Percentiles rank a stretch among this genome's conserved stretches.
Evolutionary conservation across 2,888 invertebrate genomes (phyloP).

Genomic region (Pachycephus smyrnensis): DNA sequence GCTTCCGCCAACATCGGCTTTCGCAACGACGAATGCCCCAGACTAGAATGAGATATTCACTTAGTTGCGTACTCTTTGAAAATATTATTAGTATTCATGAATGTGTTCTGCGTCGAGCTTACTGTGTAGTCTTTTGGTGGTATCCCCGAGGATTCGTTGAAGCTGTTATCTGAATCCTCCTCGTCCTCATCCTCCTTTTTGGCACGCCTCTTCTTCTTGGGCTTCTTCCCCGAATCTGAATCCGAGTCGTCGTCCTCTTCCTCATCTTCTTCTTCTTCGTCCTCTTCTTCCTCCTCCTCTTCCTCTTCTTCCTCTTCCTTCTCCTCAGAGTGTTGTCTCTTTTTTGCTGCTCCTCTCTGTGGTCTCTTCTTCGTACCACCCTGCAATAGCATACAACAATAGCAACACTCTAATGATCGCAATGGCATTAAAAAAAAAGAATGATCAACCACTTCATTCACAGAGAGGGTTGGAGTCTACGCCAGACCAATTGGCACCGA

Average conservation of each 20-base stretch:
- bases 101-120: constrained; percentile 11
- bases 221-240: constrained; percentile 57
- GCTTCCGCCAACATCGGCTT: constrained; percentile 68
- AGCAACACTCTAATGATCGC: neutral
- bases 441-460: neutral
- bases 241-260: constrained; percentile 62
- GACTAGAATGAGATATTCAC: constrained; percentile 61
- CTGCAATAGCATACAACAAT: constrained; percentile 31
- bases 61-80: neutral
- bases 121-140: constrained; percentile 64
- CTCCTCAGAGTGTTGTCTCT: constrained; percentile 62
- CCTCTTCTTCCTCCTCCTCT: constrained; percentile 61
- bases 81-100: neutral
- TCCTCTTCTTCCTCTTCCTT: constrained; percentile 48
- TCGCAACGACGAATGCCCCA: constrained; percentile 72
- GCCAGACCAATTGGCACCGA: neutral
- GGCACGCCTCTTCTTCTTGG: constrained; percentile 47
- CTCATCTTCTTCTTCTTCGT: constrained; percentile 57
- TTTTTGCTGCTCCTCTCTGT: constrained; percentile 58
- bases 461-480: neutral
- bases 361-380: constrained; percentile 58
- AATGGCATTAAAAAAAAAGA: too few relatives aligned
- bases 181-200: constrained; percentile 62
- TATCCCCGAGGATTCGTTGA: constrained; percentile 56
- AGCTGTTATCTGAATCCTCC: constrained; percentile 61